Percentiles rank a stretch among this genome's conserved stretches.
Evolutionary conservation across 2,113 vertebrate genomes (phyloP).

Genomic region (Bos indicus): DNA sequence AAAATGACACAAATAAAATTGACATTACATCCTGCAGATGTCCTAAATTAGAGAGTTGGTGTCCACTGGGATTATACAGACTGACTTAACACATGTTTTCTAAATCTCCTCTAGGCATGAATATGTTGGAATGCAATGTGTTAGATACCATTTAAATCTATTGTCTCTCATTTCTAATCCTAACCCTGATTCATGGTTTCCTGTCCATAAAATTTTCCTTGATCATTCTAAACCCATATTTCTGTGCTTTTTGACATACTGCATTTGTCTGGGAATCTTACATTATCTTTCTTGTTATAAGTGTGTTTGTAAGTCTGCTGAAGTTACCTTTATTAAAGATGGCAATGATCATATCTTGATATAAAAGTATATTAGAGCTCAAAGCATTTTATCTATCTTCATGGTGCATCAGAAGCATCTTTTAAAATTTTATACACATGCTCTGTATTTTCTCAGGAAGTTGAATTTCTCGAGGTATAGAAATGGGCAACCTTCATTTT

Average conservation of each 20-base stretch:
- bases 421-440: neutral
- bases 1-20: neutral
- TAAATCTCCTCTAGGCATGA: neutral
- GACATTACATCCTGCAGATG: fast-evolving
- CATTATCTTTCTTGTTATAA: neutral
- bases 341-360: neutral
- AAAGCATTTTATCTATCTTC: neutral
- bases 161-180: neutral
- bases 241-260: neutral
- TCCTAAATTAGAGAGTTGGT: neutral
- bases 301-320: neutral
- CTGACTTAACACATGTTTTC: fast-evolving
- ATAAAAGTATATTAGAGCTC: neutral
- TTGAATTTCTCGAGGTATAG: neutral
- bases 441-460: neutral
- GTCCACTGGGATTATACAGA: neutral
- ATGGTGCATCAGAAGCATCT: neutral
- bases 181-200: neutral
- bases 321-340: neutral
- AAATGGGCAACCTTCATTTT: neutral
- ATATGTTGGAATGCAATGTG: neutral
- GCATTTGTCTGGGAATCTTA: neutral
- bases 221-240: neutral
- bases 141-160: neutral
- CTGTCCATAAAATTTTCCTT: neutral